Conservation (phyloP, 2,888 invertebrate genomes). For the Uropetala carovei region DNA sequence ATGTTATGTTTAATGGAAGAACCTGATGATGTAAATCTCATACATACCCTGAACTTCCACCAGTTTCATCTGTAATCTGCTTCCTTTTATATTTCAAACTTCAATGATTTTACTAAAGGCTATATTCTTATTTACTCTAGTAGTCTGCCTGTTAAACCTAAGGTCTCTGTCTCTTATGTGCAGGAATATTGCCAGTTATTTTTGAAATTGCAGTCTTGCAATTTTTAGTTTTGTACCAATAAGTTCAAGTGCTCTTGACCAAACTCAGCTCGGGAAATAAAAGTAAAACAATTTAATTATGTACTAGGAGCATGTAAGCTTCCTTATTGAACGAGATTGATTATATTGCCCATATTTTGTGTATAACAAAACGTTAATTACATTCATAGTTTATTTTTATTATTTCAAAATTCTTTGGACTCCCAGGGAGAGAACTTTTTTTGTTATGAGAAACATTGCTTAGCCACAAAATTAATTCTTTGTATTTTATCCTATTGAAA, state of each 20-base stretch:
- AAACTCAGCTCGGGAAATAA: slow-evolving; percentile 39
- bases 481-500: slow-evolving; percentile 10
- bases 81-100: neutral
- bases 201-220: neutral
- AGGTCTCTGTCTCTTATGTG: neutral
- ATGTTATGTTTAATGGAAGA: slow-evolving; percentile 44
- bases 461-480: neutral
- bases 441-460: neutral
- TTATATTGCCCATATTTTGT: no score
- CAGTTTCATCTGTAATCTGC: neutral
- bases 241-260: slow-evolving; percentile 54
- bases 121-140: neutral
- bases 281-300: neutral
- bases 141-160: neutral
- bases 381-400: neutral
- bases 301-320: slow-evolving; percentile 37
- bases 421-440: neutral
- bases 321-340: neutral
- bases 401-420: neutral
- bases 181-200: slow-evolving; percentile 27
- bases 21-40: slow-evolving; percentile 10
- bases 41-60: slow-evolving; percentile 55
- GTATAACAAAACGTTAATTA: neutral
- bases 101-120: neutral
- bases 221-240: slow-evolving; percentile 48